Evolutionary conservation across 2,888 invertebrate species (phyloP).

Genomic region (Melanotus villosus): DNA sequence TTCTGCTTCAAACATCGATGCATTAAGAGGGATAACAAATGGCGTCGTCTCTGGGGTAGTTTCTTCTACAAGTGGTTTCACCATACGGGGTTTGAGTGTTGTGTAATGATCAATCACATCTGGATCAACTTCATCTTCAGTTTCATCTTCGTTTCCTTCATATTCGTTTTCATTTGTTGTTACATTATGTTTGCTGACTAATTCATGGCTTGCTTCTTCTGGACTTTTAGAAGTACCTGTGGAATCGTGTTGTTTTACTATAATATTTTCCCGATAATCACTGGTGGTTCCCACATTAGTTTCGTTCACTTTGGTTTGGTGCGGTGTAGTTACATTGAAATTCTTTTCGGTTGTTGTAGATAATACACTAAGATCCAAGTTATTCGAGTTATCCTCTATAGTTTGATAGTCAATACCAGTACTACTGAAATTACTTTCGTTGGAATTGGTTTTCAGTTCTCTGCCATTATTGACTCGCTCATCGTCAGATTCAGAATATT

Average conservation of each 20-base stretch:
- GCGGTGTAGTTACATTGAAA: background rate
- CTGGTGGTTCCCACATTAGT: background rate
- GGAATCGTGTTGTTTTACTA: background rate
- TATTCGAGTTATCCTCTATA: background rate
- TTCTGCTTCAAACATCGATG: constrained; percentile 25
- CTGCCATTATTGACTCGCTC: constrained; percentile 8
- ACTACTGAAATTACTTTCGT: background rate
- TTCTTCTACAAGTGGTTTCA: constrained; percentile 17
- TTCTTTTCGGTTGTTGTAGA: background rate
- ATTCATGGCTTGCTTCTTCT: background rate
- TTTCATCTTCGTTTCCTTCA: constrained; percentile 9
- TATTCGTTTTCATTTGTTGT: background rate
- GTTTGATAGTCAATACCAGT: background rate
- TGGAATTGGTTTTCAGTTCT: background rate
- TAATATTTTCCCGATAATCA: constrained; percentile 27
- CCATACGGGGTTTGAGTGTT: background rate
- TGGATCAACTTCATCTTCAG: background rate
- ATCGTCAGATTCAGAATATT: background rate
- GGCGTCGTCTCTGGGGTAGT: constrained; percentile 43
- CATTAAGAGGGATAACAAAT: constrained; percentile 33
- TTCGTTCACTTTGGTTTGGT: background rate
- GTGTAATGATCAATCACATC: background rate
- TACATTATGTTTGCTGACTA: background rate
- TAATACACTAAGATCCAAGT: background rate
- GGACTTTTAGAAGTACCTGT: background rate